Evolutionary conservation across 1,140 invertebrate species (phyloP).

Genomic region (Diorhabda elongata): DNA sequence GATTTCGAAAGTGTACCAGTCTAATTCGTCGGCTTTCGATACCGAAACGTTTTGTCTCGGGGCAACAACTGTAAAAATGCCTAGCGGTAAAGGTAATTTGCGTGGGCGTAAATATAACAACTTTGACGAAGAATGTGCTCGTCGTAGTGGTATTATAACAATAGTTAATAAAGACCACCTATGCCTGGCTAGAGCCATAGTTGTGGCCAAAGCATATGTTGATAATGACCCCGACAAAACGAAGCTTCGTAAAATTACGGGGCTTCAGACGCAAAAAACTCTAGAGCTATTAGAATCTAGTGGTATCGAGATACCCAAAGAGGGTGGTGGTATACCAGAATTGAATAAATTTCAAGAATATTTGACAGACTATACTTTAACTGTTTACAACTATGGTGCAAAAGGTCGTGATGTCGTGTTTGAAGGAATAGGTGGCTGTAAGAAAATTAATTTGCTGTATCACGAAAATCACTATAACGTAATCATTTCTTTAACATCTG

Average conservation of each 20-base stretch:
- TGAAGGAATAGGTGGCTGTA: too few species aligned
- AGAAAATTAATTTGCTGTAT: constrained; percentile 11
- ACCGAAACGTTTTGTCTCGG: constrained; percentile 10
- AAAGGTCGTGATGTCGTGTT: too few species aligned
- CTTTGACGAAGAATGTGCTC: neutral
- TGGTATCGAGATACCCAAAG: constrained; percentile 4
- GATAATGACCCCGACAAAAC: constrained; percentile 8
- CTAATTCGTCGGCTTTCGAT: too few species aligned
- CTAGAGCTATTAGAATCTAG: neutral
- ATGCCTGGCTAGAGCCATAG: constrained; percentile 13
- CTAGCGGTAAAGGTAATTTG: neutral
- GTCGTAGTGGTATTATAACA: constrained; percentile 6
- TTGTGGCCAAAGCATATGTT: constrained; percentile 4
- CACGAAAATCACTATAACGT: constrained; percentile 1
- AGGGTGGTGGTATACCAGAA: too few species aligned
- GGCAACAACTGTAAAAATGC: constrained; percentile 10
- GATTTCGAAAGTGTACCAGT: too few species aligned
- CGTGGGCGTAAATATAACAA: constrained; percentile 6
- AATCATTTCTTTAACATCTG: too few species aligned
- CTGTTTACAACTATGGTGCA: constrained; percentile 11
- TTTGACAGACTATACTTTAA: constrained; percentile 6
- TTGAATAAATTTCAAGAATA: constrained; percentile 12
- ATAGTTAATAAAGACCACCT: constrained; percentile 15
- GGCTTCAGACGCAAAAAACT: neutral
- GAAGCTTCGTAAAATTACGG: neutral